Percentiles rank a stretch among this genome's conserved stretches.
phyloP scores from a whole-genome alignment of 2,797 vertebrate genomes.

The Amniataba percoides region DNA sequence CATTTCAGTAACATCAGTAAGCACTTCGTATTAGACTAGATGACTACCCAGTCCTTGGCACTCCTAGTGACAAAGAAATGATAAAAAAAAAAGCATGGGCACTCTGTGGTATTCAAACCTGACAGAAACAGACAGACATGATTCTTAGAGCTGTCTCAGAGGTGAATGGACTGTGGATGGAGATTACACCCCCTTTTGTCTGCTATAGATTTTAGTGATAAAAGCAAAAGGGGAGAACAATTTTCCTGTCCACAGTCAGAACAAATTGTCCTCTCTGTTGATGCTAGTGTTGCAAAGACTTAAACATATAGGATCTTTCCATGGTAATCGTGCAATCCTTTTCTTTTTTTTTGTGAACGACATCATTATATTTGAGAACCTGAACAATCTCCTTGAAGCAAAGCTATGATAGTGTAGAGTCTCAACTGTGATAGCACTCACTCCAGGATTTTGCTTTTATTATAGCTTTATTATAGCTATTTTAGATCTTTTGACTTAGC shows the following conservation, averaged over 20 bases:
- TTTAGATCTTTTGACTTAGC: conserved; percentile 4
- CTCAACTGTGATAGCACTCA: conserved; percentile 14
- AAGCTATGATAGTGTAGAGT: conserved; percentile 5
- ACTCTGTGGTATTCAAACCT: conserved; percentile 4
- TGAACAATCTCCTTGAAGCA: background rate
- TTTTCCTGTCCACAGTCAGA: conserved; percentile 38
- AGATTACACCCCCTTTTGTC: conserved; percentile 47
- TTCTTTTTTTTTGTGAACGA: background rate
- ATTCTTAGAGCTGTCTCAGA: conserved; percentile 42
- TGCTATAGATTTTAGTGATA: conserved; percentile 48
- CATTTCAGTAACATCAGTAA: background rate
- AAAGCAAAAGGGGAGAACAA: conserved; percentile 33
- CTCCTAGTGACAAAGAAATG: background rate
- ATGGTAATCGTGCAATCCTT: conserved; percentile 14
- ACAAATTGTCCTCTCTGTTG: conserved; percentile 39
- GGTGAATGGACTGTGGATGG: conserved; percentile 34
- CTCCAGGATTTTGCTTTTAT: background rate
- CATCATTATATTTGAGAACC: conserved; percentile 18
- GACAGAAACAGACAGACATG: conserved; percentile 19
- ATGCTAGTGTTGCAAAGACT: conserved; percentile 7
- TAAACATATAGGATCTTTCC: conserved; percentile 8
- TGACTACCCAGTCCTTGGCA: background rate
- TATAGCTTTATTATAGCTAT: conserved; percentile 21
- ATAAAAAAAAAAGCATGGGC: background rate
- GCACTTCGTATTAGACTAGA: background rate